Base-by-base conservation (phyloP, 2,113 vertebrate species). In the Lipotes vexillifer region DNA sequence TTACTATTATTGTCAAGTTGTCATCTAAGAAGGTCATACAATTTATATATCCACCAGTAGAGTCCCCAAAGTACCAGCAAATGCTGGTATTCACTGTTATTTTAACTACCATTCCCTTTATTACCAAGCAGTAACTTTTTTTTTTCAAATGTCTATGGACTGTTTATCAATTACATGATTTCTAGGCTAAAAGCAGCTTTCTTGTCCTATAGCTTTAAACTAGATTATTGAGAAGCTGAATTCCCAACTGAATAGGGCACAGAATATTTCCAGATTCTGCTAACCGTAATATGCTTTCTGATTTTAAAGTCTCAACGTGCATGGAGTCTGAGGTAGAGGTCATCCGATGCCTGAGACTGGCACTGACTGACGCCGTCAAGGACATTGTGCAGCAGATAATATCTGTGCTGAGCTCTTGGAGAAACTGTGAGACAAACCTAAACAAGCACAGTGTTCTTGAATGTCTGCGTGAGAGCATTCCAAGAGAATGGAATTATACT, bases 401-500 rank as follows among this genome's bases (percentile, higher is more conserved):
- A 86, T 98, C 98, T 82, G 98, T 99, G 98, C 98, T 99, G 97
- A 97, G 96, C 90, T 98, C 97, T 3, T 98, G 98, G 98, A 98
- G 99, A 92, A 98, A 98, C 93, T 97, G 77, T 25, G 96, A 98
- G 83, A 98, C 96, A 5, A 97, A 96, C 82, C 97, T 97, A 46
- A 98, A 98, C 86, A 98, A 98, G 90, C 98, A 93, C 82, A 97
- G 92, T 49, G 55, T 99, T 97, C 99, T 99, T 61, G 98, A 99
- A 95, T 96, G 94, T 81, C 96, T 99, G 92, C 97, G 99, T 75
- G 98, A 98, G 75, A 99, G 99, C 23, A 97, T 99, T 95, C 99
- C 99, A 3, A 99, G 99, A 96, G 99, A 99, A 86, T 99, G 99
- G 99, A 99, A 99, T 97, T 99, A 99, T 77, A 96, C 94, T 44